A percentile compares a stretch with the other conserved stretches of the same genome.
Conservation (phyloP, 1,140 invertebrate species). For the Brachionus asplanchnoidis region DNA sequence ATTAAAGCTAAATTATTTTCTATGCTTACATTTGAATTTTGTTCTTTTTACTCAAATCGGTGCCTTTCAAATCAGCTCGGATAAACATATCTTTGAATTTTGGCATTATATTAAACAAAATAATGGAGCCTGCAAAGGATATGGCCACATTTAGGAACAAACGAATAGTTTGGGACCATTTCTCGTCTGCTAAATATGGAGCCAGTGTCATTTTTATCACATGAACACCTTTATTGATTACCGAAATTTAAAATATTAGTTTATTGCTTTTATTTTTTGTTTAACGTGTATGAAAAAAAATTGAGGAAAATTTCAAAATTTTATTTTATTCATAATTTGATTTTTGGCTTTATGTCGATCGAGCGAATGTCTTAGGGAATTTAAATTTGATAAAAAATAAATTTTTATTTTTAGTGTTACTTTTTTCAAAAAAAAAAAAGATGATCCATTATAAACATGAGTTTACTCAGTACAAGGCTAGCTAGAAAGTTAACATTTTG, state of each 20-base stretch:
- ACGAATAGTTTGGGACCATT: conserved; percentile 27
- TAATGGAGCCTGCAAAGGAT: neutral
- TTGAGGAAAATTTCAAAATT: neutral
- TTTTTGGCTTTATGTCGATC: neutral
- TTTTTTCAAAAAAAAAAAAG: neutral
- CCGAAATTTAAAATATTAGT: neutral
- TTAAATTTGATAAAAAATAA: neutral
- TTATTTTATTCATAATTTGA: neutral
- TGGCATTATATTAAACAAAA: conserved; percentile 34
- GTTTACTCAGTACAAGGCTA: no score
- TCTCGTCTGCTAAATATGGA: conserved; percentile 4
- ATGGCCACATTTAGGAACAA: conserved; percentile 27
- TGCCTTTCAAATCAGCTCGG: conserved; percentile 21
- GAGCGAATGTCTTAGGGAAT: neutral
- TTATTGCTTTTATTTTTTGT: neutral
- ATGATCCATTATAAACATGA: no score
- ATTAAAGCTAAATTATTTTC: neutral
- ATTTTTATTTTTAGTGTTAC: neutral
- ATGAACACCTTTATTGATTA: neutral
- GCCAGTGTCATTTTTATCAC: neutral
- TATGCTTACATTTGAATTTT: conserved; percentile 26
- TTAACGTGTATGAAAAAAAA: neutral
- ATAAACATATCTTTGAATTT: conserved; percentile 39
- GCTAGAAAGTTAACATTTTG: no score
- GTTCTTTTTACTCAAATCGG: conserved; percentile 35